Conservation (phyloP, 1,140 invertebrate species). For the Berghia stephanieae region DNA sequence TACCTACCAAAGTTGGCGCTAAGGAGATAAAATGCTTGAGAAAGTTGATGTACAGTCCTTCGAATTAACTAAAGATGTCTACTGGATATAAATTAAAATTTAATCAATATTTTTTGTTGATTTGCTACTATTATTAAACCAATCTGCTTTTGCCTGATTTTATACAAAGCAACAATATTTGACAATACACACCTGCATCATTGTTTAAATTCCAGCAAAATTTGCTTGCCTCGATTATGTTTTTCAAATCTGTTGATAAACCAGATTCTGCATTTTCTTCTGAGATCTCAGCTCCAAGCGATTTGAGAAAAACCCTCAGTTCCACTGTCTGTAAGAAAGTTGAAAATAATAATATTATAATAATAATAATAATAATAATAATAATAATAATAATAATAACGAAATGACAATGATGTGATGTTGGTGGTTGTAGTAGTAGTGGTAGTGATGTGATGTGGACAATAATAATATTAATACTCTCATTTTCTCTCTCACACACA, state of each 20-base stretch:
- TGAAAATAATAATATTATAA: background rate
- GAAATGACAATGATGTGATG: background rate
- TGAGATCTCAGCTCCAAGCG: constrained; percentile 87
- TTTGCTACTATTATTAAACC: background rate
- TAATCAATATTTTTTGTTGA: background rate
- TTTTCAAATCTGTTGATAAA: constrained; percentile 91
- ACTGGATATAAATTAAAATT: background rate
- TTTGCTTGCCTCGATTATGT: constrained; percentile 93
- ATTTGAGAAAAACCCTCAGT: constrained; percentile 87
- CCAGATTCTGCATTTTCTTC: constrained; percentile 87
- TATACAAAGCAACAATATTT: constrained; percentile 56
- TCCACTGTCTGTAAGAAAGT: constrained; percentile 79
- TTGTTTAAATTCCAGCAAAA: constrained; percentile 79
- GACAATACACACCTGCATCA: constrained; percentile 53
- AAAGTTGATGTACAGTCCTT: background rate
- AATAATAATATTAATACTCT: background rate
- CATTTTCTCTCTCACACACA: background rate
- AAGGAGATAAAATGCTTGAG: background rate
- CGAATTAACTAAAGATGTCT: background rate
- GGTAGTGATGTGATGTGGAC: too few species aligned
- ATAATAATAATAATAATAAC: background rate
- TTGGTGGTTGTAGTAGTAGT: background rate
- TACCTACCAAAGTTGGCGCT: too few species aligned
- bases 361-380: background rate
- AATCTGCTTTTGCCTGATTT: background rate